phyloP scores from a whole-genome alignment of 2,888 invertebrate genomes.

The Villa cingulata region DNA sequence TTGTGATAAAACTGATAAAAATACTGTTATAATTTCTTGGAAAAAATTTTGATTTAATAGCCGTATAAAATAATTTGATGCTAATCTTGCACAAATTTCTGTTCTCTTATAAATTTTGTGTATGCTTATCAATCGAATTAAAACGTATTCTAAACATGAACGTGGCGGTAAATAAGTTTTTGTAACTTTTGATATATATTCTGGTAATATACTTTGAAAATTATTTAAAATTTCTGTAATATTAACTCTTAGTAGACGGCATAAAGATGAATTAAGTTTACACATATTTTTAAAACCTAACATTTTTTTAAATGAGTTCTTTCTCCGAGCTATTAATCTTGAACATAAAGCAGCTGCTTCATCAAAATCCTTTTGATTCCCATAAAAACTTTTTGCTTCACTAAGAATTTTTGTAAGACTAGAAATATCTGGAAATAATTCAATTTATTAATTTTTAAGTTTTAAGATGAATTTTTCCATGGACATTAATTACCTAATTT shows the following conservation, averaged over 20 bases:
- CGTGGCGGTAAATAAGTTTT: constrained; percentile 23
- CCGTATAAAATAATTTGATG: constrained; percentile 24
- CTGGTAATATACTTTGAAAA: constrained; percentile 25
- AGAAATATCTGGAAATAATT: neutral
- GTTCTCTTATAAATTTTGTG: constrained; percentile 25
- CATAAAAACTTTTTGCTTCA: neutral
- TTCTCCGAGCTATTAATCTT: constrained; percentile 29
- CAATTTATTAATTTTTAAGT: too few species aligned
- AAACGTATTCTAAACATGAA: constrained; percentile 23
- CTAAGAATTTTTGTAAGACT: neutral
- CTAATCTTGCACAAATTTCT: constrained; percentile 21
- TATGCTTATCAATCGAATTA: constrained; percentile 22
- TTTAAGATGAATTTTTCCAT: too few species aligned
- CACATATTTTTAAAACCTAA: constrained; percentile 26
- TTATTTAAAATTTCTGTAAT: constrained; percentile 22
- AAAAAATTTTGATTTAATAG: constrained; percentile 26
- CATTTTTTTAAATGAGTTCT: constrained; percentile 29
- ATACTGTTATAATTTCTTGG: constrained; percentile 25
- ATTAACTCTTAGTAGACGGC: constrained; percentile 26
- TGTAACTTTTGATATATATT: constrained; percentile 16
- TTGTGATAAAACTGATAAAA: constrained; percentile 26
- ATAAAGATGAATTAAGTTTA: constrained; percentile 28
- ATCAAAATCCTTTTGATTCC: constrained; percentile 15
- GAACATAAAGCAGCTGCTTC: constrained; percentile 28
- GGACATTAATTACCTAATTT: neutral